phyloP scores from a whole-genome alignment of 2,797 vertebrate genomes.

The Sebastes melanostomus region DNA sequence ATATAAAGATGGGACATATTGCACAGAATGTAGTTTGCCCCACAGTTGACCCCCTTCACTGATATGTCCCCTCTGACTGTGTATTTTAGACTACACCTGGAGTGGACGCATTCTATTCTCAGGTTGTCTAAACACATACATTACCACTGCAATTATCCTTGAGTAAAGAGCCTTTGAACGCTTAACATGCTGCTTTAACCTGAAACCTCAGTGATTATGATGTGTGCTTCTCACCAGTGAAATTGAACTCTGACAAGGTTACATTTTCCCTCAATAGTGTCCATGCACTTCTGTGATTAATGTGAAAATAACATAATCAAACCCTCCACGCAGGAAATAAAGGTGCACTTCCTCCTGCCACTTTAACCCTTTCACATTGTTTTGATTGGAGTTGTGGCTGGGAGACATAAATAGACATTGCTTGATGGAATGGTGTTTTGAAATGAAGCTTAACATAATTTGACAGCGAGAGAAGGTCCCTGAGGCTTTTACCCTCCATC shows the following conservation, averaged over 20 bases:
- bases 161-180: slow-evolving; percentile 39
- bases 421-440: background rate
- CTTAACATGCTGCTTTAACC: slow-evolving; percentile 31
- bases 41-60: background rate
- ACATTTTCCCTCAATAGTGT: background rate
- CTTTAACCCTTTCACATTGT: background rate
- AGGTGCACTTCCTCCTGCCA: background rate
- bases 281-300: slow-evolving; percentile 11
- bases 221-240: background rate
- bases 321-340: slow-evolving; percentile 5
- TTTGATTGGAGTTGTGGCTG: background rate
- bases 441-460: slow-evolving; percentile 31
- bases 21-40: background rate
- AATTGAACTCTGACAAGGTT: slow-evolving; percentile 22
- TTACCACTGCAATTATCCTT: slow-evolving; percentile 43
- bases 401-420: slow-evolving; percentile 6
- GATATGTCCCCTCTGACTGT: background rate
- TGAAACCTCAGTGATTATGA: slow-evolving; percentile 26
- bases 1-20: background rate
- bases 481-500: slow-evolving; percentile 18
- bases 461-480: slow-evolving; percentile 15
- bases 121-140: slow-evolving; percentile 33
- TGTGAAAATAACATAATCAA: slow-evolving; percentile 18
- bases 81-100: slow-evolving; percentile 7
- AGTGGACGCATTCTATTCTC: background rate